Base-by-base conservation (phyloP, 2,888 invertebrate species). In the Elmis aenea region DNA sequence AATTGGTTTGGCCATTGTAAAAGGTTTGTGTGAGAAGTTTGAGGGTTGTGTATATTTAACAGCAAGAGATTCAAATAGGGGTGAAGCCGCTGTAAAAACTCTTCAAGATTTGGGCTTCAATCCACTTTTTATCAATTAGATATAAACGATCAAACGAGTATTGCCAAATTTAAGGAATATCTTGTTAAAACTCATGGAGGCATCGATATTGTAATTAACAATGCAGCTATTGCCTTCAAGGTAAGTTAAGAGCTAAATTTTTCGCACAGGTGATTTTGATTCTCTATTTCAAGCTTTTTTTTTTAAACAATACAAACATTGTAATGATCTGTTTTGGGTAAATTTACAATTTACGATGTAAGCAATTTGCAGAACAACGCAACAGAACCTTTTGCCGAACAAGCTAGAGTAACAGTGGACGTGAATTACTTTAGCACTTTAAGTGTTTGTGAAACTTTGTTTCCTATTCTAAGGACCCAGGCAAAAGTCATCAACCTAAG, bases 401-500 rank as follows among this genome's bases (percentile, higher is more conserved):
- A 88, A 69, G 89, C 87, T 0, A 76, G 81, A 51, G 72, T 79
- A 49, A 85, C 87, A 0, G 41, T 83, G 3, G 66, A 66, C 22
- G 77, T 81, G 0, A 90, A 90, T 60, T 88, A 81, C 59, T 83
- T 79, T 57, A 72, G 73, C 5, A 70, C 81, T 12, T 55, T 82
- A 10, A 69, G 74, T 35, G 73, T 80, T 1, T 86, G 85, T 33
- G 72, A 81, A 30, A 67, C 74, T 1, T 61, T 90, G 3, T 85
- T 86, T 64, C 86, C 88, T 1, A 56, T 89, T 8, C 62, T 90
- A 2, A 71, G 73, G 34, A 69, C 78, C 24, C 75, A 83, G 54
- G 83, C 83, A 0, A 75, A 81, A 55, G 85, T 89, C 5, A 80
- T 87, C 0, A 85, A 87, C 52, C 68, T 89, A 0, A 84, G 86